Evolutionary conservation across 2,113 vertebrate genomes (phyloP).

Genomic region (Strix aluco): DNA sequence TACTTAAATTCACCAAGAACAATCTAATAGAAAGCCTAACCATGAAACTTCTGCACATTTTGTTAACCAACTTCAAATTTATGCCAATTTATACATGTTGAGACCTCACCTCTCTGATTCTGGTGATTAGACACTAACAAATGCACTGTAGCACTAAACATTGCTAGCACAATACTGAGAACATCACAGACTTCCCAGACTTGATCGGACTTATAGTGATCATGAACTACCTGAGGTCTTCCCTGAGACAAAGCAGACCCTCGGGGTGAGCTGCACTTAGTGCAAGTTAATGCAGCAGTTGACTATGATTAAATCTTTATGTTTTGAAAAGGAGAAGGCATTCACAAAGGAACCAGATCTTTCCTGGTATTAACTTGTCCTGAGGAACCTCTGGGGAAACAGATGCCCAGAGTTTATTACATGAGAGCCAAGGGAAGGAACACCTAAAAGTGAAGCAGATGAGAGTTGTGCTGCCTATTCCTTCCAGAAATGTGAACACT

Average conservation of each 20-base stretch:
- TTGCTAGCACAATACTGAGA: not conserved
- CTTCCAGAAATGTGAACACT: not conserved
- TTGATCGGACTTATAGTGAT: not conserved
- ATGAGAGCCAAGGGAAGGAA: not conserved
- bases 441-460: not conserved
- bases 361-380: not conserved
- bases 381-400: not conserved
- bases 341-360: not conserved
- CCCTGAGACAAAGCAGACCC: not conserved
- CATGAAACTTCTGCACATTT: not conserved
- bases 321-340: not conserved
- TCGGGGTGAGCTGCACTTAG: not conserved
- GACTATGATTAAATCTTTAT: not conserved
- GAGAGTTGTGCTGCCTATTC: not conserved
- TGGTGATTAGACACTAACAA: not conserved
- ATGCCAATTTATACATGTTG: not conserved
- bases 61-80: not conserved
- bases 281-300: not conserved
- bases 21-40: not conserved
- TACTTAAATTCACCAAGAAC: not conserved
- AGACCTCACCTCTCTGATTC: not conserved
- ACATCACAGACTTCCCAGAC: not conserved
- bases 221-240: not conserved
- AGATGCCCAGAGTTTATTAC: not conserved
- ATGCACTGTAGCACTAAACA: not conserved